Percentiles rank a stretch among this genome's conserved stretches.
These are phyloP conservation scores for Dasyprocta punctata DNA, from an alignment of 2,113 vertebrate genomes.

Conservation along the genomic window DNA sequence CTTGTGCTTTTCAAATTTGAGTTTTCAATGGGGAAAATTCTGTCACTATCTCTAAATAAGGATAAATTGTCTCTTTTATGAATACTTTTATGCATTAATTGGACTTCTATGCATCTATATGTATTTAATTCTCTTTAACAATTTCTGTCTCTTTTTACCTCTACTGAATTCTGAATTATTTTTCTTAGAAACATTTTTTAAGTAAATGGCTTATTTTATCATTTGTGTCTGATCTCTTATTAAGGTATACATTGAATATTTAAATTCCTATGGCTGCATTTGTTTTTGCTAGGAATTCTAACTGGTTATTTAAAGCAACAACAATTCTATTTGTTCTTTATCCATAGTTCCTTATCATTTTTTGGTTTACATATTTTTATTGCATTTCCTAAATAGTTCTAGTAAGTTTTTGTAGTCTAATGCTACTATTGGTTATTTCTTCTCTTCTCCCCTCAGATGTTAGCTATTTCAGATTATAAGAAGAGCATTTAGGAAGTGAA, in stretches of 20 bases:
- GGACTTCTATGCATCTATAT: neutral
- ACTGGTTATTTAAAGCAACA: neutral
- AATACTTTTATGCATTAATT: neutral
- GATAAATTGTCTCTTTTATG: neutral
- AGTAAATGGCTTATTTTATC: neutral
- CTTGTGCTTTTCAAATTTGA: neutral
- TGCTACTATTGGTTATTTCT: neutral
- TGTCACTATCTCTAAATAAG: neutral
- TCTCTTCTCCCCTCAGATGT: neutral
- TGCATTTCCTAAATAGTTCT: neutral
- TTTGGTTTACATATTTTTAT: neutral
- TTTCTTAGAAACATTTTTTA: neutral
- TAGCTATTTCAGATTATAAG: neutral
- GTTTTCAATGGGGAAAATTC: neutral
- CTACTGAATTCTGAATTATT: neutral
- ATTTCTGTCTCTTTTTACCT: neutral
- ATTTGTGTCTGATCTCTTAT: neutral
- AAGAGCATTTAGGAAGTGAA: neutral
- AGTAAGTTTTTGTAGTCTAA: neutral
- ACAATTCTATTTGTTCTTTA: neutral
- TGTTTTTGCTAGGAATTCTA: constrained; percentile 30
- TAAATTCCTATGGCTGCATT: neutral
- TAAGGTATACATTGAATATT: neutral
- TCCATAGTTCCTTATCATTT: neutral
- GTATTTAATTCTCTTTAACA: neutral